phyloP scores from a whole-genome alignment of 2,888 invertebrate genomes.

The Ecliptopera silaceata region DNA sequence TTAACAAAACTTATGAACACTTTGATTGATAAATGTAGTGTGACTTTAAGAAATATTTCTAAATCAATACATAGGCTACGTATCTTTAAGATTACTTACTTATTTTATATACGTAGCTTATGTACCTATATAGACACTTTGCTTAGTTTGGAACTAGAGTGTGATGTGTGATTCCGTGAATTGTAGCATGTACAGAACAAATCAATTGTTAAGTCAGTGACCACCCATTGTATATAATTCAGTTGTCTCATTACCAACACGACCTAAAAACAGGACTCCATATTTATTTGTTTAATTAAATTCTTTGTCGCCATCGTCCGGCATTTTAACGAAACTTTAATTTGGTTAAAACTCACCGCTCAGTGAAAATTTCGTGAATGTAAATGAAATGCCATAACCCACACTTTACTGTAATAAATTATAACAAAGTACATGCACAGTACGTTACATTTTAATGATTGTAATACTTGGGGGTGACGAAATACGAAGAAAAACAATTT shows the following conservation, averaged over 20 bases:
- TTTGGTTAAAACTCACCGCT: conserved; percentile 53
- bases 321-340: conserved; percentile 75
- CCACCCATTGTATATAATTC: conserved; percentile 72
- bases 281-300: conserved; percentile 71
- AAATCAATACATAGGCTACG: too few relatives aligned
- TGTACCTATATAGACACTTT: too few relatives aligned
- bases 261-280: conserved; percentile 54
- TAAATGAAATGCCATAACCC: conserved; percentile 9
- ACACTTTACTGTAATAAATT: neutral
- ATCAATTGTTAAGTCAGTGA: conserved; percentile 60
- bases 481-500: neutral
- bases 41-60: too few relatives aligned
- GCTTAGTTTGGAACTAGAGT: too few relatives aligned
- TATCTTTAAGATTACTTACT: too few relatives aligned
- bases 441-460: too few relatives aligned
- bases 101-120: too few relatives aligned
- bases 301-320: conserved; percentile 53
- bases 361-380: conserved; percentile 38
- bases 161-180: too few relatives aligned
- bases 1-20: too few relatives aligned
- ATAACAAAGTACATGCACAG: neutral
- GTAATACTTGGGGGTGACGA: neutral
- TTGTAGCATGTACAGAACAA: too few relatives aligned
- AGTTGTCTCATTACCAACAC: conserved; percentile 65
- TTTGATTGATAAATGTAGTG: too few relatives aligned